A percentile compares a stretch with the other conserved stretches of the same genome.
These are phyloP conservation scores for Camponotus vicinus DNA, from an alignment of 1,140 invertebrate genomes.

Conservation along the genomic window DNA sequence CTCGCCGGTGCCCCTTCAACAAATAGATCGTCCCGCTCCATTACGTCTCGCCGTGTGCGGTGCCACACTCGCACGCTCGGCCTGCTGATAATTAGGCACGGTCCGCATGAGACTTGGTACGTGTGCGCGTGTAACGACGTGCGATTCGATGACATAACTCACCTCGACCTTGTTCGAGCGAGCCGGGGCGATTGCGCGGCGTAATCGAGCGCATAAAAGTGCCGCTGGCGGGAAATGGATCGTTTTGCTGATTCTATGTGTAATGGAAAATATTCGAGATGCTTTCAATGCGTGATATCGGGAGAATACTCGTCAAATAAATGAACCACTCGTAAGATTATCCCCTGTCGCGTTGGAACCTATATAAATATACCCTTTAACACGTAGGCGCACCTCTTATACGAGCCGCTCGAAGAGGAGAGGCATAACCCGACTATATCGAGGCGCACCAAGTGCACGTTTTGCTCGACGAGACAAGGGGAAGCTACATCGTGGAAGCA, in stretches of 20 bases:
- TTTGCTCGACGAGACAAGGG: constrained; percentile 63
- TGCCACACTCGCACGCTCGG: constrained; percentile 58
- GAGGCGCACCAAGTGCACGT: constrained; percentile 68
- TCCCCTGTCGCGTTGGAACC: neutral
- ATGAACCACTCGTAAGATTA: constrained; percentile 47
- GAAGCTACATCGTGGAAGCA: constrained; percentile 72
- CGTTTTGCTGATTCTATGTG: neutral
- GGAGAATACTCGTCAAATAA: neutral
- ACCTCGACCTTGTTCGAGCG: constrained; percentile 43
- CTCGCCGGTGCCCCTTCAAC: constrained; percentile 58
- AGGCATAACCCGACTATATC: constrained; percentile 46
- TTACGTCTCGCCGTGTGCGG: constrained; percentile 70
- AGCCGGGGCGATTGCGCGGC: neutral
- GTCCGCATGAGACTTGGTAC: constrained; percentile 63
- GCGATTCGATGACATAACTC: constrained; percentile 73
- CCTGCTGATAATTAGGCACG: constrained; percentile 74
- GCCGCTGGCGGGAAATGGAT: neutral
- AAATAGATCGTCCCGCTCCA: constrained; percentile 72
- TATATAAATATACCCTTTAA: constrained; percentile 35
- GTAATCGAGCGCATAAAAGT: constrained; percentile 20
- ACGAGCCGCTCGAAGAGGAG: constrained; percentile 41
- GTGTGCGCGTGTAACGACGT: constrained; percentile 67
- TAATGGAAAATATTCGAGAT: neutral
- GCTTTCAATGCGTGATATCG: neutral
- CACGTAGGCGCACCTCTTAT: constrained; percentile 66